Conservation (phyloP, 1,140 invertebrate genomes). For the Solenopsis fugax region DNA sequence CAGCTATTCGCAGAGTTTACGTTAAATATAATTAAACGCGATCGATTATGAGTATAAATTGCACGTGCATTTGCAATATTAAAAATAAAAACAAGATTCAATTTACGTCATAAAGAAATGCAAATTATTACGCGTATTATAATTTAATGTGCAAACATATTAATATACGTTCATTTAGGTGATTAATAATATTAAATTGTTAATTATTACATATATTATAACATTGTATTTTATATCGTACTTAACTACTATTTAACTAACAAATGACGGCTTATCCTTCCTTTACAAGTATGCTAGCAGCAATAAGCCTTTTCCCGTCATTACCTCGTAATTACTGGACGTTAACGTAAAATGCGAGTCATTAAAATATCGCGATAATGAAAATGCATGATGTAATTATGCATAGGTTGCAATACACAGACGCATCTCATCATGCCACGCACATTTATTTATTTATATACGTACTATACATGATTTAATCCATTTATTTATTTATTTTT, state of each 20-base stretch:
- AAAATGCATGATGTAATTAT: not conserved
- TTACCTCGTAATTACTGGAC: not conserved
- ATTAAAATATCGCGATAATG: not conserved
- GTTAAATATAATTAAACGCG: not conserved
- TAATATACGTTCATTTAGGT: not conserved
- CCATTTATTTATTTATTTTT: too few species aligned
- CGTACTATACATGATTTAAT: not conserved
- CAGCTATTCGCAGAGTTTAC: not conserved
- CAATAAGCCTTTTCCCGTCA: not conserved
- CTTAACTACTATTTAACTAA: not conserved
- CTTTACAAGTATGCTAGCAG: not conserved
- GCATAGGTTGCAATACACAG: not conserved
- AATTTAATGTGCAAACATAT: not conserved
- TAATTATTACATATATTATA: not conserved
- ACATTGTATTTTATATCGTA: not conserved
- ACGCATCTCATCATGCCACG: not conserved
- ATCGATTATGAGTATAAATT: not conserved
- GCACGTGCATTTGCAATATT: not conserved
- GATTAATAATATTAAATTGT: conserved; percentile 2
- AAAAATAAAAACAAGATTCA: not conserved
- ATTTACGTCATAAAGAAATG: not conserved
- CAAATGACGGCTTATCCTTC: not conserved
- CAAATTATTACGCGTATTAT: not conserved
- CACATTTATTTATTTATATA: not conserved
- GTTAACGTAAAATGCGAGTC: not conserved